Percentiles rank a stretch among this genome's conserved stretches.
Conservation (phyloP, 2,113 vertebrate species). For the Nycticryphes semicollaris region DNA sequence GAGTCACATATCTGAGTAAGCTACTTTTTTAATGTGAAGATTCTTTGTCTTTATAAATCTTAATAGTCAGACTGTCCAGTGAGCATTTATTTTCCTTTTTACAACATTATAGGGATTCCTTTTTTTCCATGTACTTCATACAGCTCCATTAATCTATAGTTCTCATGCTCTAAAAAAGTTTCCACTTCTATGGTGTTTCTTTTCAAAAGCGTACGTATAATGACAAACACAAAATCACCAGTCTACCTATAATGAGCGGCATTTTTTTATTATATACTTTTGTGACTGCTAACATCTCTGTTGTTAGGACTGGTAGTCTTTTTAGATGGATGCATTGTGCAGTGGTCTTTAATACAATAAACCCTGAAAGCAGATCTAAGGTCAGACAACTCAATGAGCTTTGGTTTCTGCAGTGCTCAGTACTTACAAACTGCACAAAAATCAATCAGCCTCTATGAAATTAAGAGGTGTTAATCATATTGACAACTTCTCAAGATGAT, state of each 20-base stretch:
- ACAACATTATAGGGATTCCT: background rate
- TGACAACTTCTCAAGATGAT: background rate
- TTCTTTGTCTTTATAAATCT: background rate
- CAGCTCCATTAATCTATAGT: background rate
- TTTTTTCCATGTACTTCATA: background rate
- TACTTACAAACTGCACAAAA: background rate
- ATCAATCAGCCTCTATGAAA: background rate
- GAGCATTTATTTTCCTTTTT: background rate
- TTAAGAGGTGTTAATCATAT: background rate
- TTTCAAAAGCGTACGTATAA: background rate
- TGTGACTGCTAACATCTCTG: background rate
- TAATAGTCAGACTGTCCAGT: background rate
- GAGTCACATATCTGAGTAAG: background rate
- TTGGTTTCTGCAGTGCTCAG: background rate
- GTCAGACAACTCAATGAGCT: background rate
- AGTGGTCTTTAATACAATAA: background rate
- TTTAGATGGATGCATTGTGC: background rate
- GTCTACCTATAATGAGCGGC: background rate
- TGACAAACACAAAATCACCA: background rate
- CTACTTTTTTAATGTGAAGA: background rate
- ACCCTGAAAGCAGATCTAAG: background rate
- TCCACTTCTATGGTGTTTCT: background rate
- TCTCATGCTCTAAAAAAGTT: background rate
- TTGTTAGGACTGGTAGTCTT: background rate
- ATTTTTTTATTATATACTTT: background rate